These are phyloP conservation scores for Hesperophylax magnus DNA, from an alignment of 1,140 invertebrate genomes.

Conservation along the genomic window DNA sequence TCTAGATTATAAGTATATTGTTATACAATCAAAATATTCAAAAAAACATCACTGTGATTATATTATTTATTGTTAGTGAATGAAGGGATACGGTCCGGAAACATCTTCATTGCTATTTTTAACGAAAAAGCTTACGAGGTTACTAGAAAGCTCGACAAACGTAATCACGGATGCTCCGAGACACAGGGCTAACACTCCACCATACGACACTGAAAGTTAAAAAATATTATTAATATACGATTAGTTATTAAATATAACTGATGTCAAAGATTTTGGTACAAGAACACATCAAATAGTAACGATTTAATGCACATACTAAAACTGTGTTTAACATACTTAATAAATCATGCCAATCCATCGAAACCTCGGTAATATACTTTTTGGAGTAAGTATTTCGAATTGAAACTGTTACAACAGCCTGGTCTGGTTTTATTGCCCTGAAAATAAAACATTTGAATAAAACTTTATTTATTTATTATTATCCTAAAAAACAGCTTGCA, in stretches of 20 bases:
- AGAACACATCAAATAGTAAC: too few species aligned
- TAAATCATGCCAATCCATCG: constrained; percentile 45
- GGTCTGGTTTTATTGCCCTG: constrained; percentile 14
- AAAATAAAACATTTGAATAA: background rate
- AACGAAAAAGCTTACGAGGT: background rate
- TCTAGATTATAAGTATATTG: too few species aligned
- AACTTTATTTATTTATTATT: too few species aligned
- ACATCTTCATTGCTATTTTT: background rate
- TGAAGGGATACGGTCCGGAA: background rate
- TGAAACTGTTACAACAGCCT: constrained; percentile 18
- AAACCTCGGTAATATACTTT: constrained; percentile 39
- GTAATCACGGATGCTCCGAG: constrained; percentile 33
- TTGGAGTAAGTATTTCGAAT: constrained; percentile 29
- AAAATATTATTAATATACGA: too few species aligned
- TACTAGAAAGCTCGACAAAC: constrained; percentile 4
- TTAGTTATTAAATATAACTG: too few species aligned
- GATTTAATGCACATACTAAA: background rate
- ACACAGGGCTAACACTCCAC: constrained; percentile 24
- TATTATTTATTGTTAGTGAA: background rate
- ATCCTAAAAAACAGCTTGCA: too few species aligned
- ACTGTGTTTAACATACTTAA: constrained; percentile 6
- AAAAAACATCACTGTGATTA: too few species aligned
- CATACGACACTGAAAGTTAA: constrained; percentile 29
- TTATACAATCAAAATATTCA: too few species aligned
- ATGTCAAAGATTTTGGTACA: too few species aligned